These are phyloP conservation scores for Melanargia galathea DNA, from an alignment of 2,888 invertebrate species.

Conservation along the genomic window DNA sequence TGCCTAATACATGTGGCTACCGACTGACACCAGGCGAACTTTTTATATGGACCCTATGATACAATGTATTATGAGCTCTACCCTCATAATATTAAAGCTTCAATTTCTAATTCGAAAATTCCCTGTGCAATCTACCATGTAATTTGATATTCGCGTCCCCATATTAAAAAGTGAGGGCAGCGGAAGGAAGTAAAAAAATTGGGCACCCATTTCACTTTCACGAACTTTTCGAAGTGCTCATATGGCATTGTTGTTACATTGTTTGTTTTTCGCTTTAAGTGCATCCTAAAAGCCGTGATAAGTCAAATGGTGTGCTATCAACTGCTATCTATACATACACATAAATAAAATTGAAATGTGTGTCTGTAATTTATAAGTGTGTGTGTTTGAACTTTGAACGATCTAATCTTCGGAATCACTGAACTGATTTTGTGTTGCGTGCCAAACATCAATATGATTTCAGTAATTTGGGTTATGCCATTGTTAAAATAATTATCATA, in stretches of 20 bases:
- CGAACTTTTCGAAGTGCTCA: slow-evolving; percentile 64
- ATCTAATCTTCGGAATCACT: too few relatives aligned
- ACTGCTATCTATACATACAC: too few relatives aligned
- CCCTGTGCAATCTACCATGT: slow-evolving; percentile 50
- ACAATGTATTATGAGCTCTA: slow-evolving; percentile 48
- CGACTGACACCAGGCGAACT: slow-evolving; percentile 63
- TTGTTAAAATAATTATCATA: too few relatives aligned
- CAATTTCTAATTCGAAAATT: slow-evolving; percentile 34
- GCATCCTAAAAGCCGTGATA: slow-evolving; percentile 1
- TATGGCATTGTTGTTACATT: slow-evolving; percentile 51
- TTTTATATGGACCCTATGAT: slow-evolving; percentile 27
- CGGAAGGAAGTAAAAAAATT: slow-evolving; percentile 80
- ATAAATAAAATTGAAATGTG: too few relatives aligned
- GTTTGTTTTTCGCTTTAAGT: slow-evolving; percentile 30
- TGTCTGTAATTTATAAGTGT: too few relatives aligned
- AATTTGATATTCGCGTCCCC: slow-evolving; percentile 78
- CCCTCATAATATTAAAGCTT: slow-evolving; percentile 22
- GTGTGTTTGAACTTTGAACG: too few relatives aligned
- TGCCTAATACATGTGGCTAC: slow-evolving; percentile 77
- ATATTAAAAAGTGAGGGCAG: slow-evolving; percentile 75
- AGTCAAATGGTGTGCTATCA: too few relatives aligned
- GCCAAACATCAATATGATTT: too few relatives aligned
- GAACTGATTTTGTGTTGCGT: too few relatives aligned
- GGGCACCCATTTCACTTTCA: slow-evolving; percentile 75
- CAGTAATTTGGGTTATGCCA: too few relatives aligned